A percentile compares a stretch with the other conserved stretches of the same genome.
Conservation (phyloP, 2,888 invertebrate genomes). For the Oligia fasciuncula region DNA sequence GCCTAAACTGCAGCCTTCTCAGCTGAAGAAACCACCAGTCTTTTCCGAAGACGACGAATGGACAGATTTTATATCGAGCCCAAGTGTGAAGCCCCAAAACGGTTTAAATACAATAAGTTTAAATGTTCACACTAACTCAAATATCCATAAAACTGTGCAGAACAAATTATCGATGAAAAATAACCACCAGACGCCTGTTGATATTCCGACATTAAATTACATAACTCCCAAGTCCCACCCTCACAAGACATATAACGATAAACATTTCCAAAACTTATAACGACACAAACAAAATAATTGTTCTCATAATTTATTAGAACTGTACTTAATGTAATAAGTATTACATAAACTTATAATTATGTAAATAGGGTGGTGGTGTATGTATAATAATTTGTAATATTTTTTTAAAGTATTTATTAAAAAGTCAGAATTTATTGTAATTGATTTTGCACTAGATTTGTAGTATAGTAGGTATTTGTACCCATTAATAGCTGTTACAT, state of each 20-base stretch:
- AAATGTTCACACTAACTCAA: slow-evolving; percentile 86
- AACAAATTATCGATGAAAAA: slow-evolving; percentile 76
- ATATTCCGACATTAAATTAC: slow-evolving; percentile 86
- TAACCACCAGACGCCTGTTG: slow-evolving; percentile 80
- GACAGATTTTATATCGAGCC: slow-evolving; percentile 88
- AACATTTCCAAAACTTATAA: slow-evolving; percentile 90
- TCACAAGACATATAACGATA: slow-evolving; percentile 81
- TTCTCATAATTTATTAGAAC: slow-evolving; percentile 68
- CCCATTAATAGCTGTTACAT: slow-evolving; percentile 46
- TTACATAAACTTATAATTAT: slow-evolving; percentile 69
- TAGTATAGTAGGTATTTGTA: slow-evolving; percentile 48
- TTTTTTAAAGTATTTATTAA: slow-evolving; percentile 59
- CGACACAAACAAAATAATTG: slow-evolving; percentile 71
- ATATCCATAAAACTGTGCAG: slow-evolving; percentile 78
- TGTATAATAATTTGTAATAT: slow-evolving; percentile 71
- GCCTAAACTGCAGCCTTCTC: slow-evolving; percentile 77
- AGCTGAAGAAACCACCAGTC: slow-evolving; percentile 74
- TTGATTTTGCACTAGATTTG: slow-evolving; percentile 59
- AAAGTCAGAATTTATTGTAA: slow-evolving; percentile 55
- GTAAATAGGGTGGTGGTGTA: slow-evolving; percentile 82
- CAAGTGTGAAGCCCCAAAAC: slow-evolving; percentile 83
- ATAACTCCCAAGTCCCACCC: slow-evolving; percentile 85
- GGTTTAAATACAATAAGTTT: slow-evolving; percentile 87
- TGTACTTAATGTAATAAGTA: slow-evolving; percentile 80
- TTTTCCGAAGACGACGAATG: slow-evolving; percentile 87